phyloP scores from a whole-genome alignment of 1,140 invertebrate species.

The Tenebrio molitor region DNA sequence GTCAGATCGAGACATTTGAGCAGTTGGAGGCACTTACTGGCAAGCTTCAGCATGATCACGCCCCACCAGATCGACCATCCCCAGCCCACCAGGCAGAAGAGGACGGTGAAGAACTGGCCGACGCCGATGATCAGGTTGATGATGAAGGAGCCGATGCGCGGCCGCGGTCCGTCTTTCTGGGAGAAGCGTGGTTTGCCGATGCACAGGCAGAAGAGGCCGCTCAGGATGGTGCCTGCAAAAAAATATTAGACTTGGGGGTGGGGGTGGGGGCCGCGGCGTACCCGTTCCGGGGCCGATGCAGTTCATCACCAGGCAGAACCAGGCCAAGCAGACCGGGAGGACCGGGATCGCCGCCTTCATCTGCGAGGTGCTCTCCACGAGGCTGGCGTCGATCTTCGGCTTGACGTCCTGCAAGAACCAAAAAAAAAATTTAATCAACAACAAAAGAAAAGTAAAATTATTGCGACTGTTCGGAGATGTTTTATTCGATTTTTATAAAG shows the following conservation, averaged over 20 bases:
- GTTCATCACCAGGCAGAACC: constrained; percentile 89
- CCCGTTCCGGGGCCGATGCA: constrained; percentile 88
- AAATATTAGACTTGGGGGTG: not conserved
- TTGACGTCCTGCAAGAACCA: constrained; percentile 81
- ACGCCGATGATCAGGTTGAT: constrained; percentile 89
- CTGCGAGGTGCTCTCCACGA: constrained; percentile 85
- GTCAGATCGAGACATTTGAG: too few species aligned
- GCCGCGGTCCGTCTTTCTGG: constrained; percentile 76
- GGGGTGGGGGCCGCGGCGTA: constrained; percentile 66
- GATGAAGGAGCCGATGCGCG: constrained; percentile 81
- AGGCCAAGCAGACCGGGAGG: constrained; percentile 85
- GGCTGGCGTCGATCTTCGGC: constrained; percentile 81
- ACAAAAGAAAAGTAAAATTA: too few species aligned
- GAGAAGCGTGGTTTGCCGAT: constrained; percentile 90
- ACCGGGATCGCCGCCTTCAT: constrained; percentile 92
- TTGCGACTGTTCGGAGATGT: too few species aligned
- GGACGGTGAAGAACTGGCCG: constrained; percentile 91
- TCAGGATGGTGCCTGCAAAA: constrained; percentile 85
- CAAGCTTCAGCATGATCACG: constrained; percentile 86
- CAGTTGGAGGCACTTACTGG: constrained; percentile 79
- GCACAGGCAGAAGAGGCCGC: constrained; percentile 89
- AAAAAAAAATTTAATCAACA: too few species aligned
- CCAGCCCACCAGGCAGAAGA: constrained; percentile 96
- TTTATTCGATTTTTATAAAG: too few species aligned
- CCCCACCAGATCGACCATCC: constrained; percentile 98